These are phyloP conservation scores for Frieseomelitta varia DNA, from an alignment of 1,140 invertebrate species.

Conservation along the genomic window DNA sequence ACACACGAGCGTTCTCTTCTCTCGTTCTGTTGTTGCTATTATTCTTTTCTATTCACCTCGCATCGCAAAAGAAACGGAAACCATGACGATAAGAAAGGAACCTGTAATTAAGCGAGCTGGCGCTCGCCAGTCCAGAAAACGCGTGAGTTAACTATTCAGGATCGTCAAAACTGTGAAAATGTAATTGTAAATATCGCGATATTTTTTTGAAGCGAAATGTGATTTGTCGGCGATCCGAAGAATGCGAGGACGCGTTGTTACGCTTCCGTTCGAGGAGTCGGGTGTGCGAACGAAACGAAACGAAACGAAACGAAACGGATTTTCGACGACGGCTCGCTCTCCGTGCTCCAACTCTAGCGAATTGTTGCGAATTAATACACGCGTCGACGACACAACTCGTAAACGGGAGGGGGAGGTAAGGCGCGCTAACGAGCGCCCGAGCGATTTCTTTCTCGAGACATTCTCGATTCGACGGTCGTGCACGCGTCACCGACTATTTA, in stretches of 20 bases:
- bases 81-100: neutral
- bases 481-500: constrained; percentile 53
- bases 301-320: too few species aligned
- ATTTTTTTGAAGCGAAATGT: too few species aligned
- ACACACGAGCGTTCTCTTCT: constrained; percentile 2
- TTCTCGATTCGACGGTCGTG: neutral
- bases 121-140: constrained; percentile 15
- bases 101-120: constrained; percentile 20
- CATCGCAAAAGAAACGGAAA: neutral
- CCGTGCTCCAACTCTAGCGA: neutral
- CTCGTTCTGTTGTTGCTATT: neutral
- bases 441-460: neutral
- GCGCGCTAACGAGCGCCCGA: neutral
- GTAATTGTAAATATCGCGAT: too few species aligned
- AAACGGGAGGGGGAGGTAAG: neutral
- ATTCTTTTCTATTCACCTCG: constrained; percentile 31
- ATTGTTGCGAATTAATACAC: constrained; percentile 65
- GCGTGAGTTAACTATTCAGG: constrained; percentile 49
- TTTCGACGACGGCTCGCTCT: constrained; percentile 14
- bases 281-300: neutral
- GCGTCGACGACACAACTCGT: neutral
- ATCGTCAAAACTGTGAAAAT: constrained; percentile 18
- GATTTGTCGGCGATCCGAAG: constrained; percentile 13
- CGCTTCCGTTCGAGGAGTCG: neutral
- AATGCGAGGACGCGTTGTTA: neutral